Base-by-base conservation (phyloP, 2,797 vertebrate genomes). In the Hypotaenidia okinawae region DNA sequence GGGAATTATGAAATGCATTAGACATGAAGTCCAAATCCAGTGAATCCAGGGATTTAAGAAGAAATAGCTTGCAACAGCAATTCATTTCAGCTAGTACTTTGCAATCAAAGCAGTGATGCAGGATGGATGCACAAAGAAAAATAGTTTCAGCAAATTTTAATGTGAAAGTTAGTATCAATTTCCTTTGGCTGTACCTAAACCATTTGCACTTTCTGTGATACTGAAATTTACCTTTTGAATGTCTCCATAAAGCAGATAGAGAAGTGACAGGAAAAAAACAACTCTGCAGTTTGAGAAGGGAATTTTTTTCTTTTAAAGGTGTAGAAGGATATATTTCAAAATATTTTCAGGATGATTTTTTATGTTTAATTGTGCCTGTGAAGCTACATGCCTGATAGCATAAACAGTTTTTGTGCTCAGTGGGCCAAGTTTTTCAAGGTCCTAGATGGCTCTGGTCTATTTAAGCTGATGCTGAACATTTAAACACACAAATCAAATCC, bases 1-100 rank as follows among this genome's bases (percentile, higher is more conserved):
- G 35, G 57, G 84, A 96, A 93, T 95, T 92, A 95, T 32, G 51
- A 62, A 87, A 66, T 87, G 33, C 67, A 80, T 84, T 84, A 95
- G 79, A 58, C 41, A 68, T 69, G 82, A 92, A 95, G 69, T 72
- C 73, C 74, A 89, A 94, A 94, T 67, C 79, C 79, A 84, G 3
- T 58, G 81, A 93, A 95, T 67, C 77, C 54, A 82, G 43, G 75
- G 75, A 77, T 81, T 96, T 89, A 80, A 85, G 75, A 92, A 39
- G 49, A 91, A 91, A 68, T 9, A 92, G 61, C 70, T 87, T 67
- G 67, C 78, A 82, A 78, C 76, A 93, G 63, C 79, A 96, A 61
- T 82, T 93, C 54, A 78, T 51, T 82, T 94, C 74, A 87, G 54
- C 67, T 63, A 58, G 33, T 33, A 23, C 41, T 89, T 74, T 86